A percentile compares a stretch with the other conserved stretches of the same genome.
These are phyloP conservation scores for Acropora yongei DNA, from an alignment of 64 coral and sea anemone species.

Conservation along the genomic window DNA sequence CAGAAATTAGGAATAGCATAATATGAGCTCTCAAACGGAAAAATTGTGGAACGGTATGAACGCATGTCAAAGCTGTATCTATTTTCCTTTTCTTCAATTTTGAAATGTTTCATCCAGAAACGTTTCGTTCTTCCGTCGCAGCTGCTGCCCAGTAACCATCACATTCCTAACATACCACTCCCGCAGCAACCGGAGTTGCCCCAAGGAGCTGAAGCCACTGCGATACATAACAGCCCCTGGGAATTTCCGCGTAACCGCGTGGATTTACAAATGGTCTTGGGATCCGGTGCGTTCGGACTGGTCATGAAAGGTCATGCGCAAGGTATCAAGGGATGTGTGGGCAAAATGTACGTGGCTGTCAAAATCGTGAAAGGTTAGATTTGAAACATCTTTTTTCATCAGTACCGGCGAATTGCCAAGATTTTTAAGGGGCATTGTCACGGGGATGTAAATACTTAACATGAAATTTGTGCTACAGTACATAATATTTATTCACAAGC, in stretches of 20 bases:
- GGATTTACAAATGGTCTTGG: conserved; percentile 73
- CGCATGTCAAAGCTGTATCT: neutral
- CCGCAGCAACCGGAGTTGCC: conserved; percentile 49
- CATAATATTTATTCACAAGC: no score
- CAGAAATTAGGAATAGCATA: no score
- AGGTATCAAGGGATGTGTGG: conserved; percentile 96
- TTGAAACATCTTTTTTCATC: neutral
- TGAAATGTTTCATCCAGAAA: neutral
- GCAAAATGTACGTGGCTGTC: conserved; percentile 88
- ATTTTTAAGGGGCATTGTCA: no score
- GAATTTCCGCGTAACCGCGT: conserved; percentile 94
- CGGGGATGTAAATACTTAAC: no score
- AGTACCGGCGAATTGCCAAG: no score
- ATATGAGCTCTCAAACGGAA: no score
- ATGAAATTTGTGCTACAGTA: no score
- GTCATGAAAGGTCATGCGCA: conserved; percentile 99
- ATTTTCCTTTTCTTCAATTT: neutral
- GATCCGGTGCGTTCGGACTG: conserved; percentile 96
- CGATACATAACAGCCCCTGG: conserved; percentile 88
- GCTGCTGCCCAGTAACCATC: conserved; percentile 11
- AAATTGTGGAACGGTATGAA: neutral
- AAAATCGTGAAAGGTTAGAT: conserved; percentile 95
- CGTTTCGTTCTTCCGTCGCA: conserved; percentile 26
- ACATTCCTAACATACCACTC: conserved; percentile 19
- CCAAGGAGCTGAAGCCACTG: conserved; percentile 23